A percentile compares a stretch with the other conserved stretches of the same genome.
These are phyloP conservation scores for Pteronotus mesoamericanus DNA, from an alignment of 2,797 vertebrate genomes.

Conservation along the genomic window DNA sequence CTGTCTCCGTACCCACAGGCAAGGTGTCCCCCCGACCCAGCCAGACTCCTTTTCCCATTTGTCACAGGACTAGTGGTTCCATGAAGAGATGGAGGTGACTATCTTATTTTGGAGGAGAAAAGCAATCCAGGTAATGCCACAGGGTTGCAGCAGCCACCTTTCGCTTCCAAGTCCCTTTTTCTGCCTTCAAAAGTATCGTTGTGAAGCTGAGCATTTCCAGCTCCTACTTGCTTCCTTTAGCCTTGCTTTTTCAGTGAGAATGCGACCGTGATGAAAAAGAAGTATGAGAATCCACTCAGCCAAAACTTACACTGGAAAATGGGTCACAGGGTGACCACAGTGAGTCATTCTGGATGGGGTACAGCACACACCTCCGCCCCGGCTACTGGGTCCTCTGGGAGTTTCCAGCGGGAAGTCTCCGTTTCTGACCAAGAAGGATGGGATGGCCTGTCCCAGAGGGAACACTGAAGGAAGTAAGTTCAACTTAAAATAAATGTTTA, in stretches of 20 bases:
- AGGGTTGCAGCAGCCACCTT: neutral
- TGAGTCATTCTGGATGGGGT: slow-evolving; percentile 51
- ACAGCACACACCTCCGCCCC: neutral
- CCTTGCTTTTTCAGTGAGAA: neutral
- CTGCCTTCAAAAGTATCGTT: no score
- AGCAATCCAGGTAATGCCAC: neutral
- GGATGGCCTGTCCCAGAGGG: neutral
- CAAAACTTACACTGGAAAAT: slow-evolving; percentile 52
- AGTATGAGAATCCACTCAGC: neutral
- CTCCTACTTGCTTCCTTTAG: neutral
- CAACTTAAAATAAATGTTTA: neutral
- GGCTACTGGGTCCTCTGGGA: neutral
- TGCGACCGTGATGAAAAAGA: neutral
- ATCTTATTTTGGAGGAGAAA: neutral
- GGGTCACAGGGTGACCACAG: slow-evolving; percentile 57
- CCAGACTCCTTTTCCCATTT: neutral
- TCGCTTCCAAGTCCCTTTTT: neutral
- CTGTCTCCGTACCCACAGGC: rapidly evolving
- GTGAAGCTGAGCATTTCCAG: neutral
- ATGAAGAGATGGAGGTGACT: neutral
- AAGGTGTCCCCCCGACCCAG: no score
- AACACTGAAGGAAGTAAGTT: neutral
- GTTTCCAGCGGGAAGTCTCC: slow-evolving; percentile 18
- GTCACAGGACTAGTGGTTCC: neutral
- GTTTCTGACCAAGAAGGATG: neutral